Conservation (phyloP, 2,888 invertebrate genomes). For the Spilosoma lubricipeda region DNA sequence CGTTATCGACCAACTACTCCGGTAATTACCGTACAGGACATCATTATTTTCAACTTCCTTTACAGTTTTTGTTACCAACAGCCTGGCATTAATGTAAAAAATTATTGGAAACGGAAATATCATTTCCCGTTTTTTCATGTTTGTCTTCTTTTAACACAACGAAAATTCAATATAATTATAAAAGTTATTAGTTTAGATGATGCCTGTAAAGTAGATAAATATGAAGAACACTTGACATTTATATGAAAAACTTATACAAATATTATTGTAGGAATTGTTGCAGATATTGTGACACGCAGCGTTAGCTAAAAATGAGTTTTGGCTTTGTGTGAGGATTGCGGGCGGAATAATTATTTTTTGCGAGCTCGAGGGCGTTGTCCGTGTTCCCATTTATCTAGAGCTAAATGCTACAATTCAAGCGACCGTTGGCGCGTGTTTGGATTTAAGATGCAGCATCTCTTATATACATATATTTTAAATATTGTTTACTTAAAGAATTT, state of each 20-base stretch:
- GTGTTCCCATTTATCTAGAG: slow-evolving; percentile 69
- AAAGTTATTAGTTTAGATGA: slow-evolving; percentile 25
- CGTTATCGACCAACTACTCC: slow-evolving; percentile 63
- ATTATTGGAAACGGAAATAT: slow-evolving; percentile 26
- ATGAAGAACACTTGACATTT: slow-evolving; percentile 23
- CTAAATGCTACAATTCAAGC: slow-evolving; percentile 69
- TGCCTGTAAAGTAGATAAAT: neutral
- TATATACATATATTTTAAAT: slow-evolving; percentile 13
- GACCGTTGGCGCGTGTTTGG: slow-evolving; percentile 59
- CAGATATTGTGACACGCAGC: slow-evolving; percentile 59
- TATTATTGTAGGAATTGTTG: slow-evolving; percentile 50
- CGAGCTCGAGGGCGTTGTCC: slow-evolving; percentile 57
- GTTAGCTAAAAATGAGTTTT: slow-evolving; percentile 67
- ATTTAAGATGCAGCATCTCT: slow-evolving; percentile 46
- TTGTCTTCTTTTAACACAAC: slow-evolving; percentile 29
- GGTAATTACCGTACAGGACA: slow-evolving; percentile 59
- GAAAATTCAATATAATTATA: slow-evolving; percentile 44
- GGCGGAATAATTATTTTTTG: slow-evolving; percentile 72
- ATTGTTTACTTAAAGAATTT: neutral
- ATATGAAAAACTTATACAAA: slow-evolving; percentile 37
- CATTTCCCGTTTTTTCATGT: slow-evolving; percentile 15
- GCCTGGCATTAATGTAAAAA: slow-evolving; percentile 29
- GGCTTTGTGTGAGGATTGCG: slow-evolving; percentile 66
- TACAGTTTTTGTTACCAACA: slow-evolving; percentile 31
- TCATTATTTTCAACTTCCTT: slow-evolving; percentile 46